phyloP scores from a whole-genome alignment of 2,888 invertebrate genomes.

The Phortica magna region DNA sequence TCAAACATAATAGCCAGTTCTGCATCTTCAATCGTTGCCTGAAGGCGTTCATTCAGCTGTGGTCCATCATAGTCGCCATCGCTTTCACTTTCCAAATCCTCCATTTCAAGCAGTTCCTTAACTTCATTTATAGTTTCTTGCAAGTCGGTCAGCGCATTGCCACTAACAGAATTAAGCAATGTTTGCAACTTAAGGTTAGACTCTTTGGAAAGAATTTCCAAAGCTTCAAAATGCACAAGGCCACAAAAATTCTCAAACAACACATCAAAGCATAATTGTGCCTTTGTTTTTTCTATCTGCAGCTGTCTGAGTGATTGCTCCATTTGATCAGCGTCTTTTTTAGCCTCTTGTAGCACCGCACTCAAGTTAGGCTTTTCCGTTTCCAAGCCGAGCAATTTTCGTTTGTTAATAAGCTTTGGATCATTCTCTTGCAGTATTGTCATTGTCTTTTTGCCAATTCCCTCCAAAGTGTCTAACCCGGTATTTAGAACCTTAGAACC shows the following conservation, averaged over 20 bases:
- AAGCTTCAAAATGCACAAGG: constrained; percentile 91
- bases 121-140: constrained; percentile 89
- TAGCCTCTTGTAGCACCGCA: constrained; percentile 83
- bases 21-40: constrained; percentile 82
- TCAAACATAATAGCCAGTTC: constrained; percentile 82
- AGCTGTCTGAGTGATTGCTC: constrained; percentile 71
- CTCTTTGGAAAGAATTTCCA: constrained; percentile 93
- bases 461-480: constrained; percentile 92
- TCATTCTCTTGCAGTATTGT: constrained; percentile 95
- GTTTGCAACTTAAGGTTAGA: constrained; percentile 86
- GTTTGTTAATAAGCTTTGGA: constrained; percentile 87
- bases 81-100: constrained; percentile 82
- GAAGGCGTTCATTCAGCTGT: constrained; percentile 80
- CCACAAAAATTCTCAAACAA: constrained; percentile 94
- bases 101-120: constrained; percentile 87
- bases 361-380: constrained; percentile 73
- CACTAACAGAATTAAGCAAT: constrained; percentile 80
- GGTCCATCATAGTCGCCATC: constrained; percentile 78
- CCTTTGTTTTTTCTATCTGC: constrained; percentile 72
- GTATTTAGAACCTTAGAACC: constrained; percentile 87
- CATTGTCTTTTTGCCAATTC: constrained; percentile 96
- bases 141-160: constrained; percentile 82
- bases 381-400: constrained; percentile 78
- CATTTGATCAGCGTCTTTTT: constrained; percentile 81
- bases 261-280: constrained; percentile 85